Conservation (phyloP, 2,888 invertebrate species). For the Cataglyphis albicans region DNA sequence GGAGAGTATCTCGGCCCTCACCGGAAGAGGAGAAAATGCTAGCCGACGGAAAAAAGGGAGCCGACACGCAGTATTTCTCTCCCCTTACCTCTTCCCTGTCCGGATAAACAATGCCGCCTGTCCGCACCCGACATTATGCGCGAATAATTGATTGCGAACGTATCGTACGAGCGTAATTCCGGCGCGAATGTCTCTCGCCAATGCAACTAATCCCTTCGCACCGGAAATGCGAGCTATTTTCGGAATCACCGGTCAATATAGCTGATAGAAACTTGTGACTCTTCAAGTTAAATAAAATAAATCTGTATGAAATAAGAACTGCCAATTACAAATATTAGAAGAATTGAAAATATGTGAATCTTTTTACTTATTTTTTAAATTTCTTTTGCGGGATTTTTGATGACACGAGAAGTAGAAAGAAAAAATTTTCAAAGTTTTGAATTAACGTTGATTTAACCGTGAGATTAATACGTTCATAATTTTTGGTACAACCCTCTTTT, state of each 20-base stretch:
- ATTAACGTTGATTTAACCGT: background rate
- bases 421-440: background rate
- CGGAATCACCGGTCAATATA: slow-evolving; percentile 1
- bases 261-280: background rate
- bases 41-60: slow-evolving; percentile 32
- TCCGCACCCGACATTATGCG: slow-evolving; percentile 42
- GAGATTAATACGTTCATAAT: background rate
- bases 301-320: background rate
- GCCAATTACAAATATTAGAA: background rate
- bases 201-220: background rate
- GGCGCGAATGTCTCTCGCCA: background rate
- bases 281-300: background rate
- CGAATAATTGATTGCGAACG: slow-evolving; percentile 48
- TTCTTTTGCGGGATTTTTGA: background rate
- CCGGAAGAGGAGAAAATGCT: slow-evolving; percentile 29
- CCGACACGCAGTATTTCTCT: slow-evolving; percentile 38
- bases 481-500: background rate
- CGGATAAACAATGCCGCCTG: slow-evolving; percentile 36
- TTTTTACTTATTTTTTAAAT: background rate
- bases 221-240: slow-evolving; percentile 18
- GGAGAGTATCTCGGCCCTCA: background rate
- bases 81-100: background rate
- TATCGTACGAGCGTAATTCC: slow-evolving; percentile 43
- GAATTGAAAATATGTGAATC: background rate
- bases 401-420: background rate